phyloP scores from a whole-genome alignment of 2,888 invertebrate genomes.

The Drosophila incognita region DNA sequence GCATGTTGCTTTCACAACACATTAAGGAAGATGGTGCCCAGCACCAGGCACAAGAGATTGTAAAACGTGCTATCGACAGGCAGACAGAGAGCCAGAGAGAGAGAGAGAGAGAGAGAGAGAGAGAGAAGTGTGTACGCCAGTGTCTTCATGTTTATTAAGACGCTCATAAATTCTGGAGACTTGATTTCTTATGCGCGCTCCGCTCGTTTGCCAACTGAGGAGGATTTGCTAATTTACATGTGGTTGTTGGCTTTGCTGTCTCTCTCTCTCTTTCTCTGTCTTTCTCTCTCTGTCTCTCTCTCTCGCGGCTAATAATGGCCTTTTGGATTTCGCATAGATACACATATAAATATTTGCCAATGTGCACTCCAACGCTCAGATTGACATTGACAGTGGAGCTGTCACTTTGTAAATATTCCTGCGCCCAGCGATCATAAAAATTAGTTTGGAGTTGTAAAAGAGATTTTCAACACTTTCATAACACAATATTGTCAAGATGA shows the following conservation, averaged over 20 bases:
- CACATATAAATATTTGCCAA: slow-evolving; percentile 72
- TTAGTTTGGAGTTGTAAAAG: slow-evolving; percentile 7
- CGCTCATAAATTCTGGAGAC: slow-evolving; percentile 64
- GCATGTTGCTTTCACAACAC: slow-evolving; percentile 27
- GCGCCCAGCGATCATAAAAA: slow-evolving; percentile 15
- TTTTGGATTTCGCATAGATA: slow-evolving; percentile 70
- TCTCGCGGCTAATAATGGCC: slow-evolving; percentile 61
- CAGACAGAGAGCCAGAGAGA: not conserved
- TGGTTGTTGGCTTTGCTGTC: not conserved
- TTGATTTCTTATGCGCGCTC: slow-evolving; percentile 60
- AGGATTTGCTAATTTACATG: slow-evolving; percentile 62
- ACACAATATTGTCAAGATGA: slow-evolving; percentile 40
- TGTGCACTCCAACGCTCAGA: slow-evolving; percentile 58
- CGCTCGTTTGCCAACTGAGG: slow-evolving; percentile 7
- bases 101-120: not conserved
- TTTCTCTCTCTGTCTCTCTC: slow-evolving; percentile 8
- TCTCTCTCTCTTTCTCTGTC: slow-evolving; percentile 12
- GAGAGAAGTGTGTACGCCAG: not conserved
- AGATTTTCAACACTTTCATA: not conserved
- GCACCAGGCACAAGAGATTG: slow-evolving; percentile 8
- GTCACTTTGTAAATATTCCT: slow-evolving; percentile 37
- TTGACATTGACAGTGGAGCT: slow-evolving; percentile 71
- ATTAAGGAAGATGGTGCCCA: slow-evolving; percentile 4
- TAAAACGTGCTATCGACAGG: slow-evolving; percentile 33
- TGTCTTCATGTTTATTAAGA: slow-evolving; percentile 22